Percentiles rank a stretch among this genome's conserved stretches.
These are phyloP conservation scores for Holacanthus passer DNA, from an alignment of 2,113 vertebrate species.

Conservation along the genomic window DNA sequence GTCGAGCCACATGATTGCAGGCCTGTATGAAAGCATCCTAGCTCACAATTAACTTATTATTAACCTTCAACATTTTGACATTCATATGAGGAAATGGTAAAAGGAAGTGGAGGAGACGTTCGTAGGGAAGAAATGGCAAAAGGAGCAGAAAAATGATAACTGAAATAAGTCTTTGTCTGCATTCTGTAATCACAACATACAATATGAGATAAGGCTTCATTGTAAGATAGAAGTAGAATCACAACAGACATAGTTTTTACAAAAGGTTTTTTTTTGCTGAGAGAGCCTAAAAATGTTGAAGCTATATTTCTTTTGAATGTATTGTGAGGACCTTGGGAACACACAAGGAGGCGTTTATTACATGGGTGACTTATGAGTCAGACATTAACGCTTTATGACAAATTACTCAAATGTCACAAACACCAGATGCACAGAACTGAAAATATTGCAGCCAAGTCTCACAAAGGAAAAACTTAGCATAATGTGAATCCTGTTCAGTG, in stretches of 20 bases:
- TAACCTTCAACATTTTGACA: conserved; percentile 71
- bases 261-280: not conserved
- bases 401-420: conserved; percentile 67
- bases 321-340: conserved; percentile 9
- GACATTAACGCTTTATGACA: conserved; percentile 52
- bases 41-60: conserved; percentile 62
- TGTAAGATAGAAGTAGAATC: not conserved
- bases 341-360: conserved; percentile 43
- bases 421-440: conserved; percentile 36
- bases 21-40: conserved; percentile 38
- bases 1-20: conserved; percentile 31
- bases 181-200: not conserved
- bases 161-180: conserved; percentile 32
- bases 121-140: not conserved
- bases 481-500: conserved; percentile 40
- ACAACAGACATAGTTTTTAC: not conserved
- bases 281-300: not conserved
- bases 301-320: conserved; percentile 22
- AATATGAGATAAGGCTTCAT: conserved; percentile 3
- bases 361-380: conserved; percentile 61
- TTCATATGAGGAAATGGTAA: conserved; percentile 44
- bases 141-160: conserved; percentile 19
- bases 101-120: conserved; percentile 5
- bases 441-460: conserved; percentile 11
- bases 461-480: conserved; percentile 35